phyloP scores from a whole-genome alignment of 2,113 vertebrate species.

The Sander vitreus region DNA sequence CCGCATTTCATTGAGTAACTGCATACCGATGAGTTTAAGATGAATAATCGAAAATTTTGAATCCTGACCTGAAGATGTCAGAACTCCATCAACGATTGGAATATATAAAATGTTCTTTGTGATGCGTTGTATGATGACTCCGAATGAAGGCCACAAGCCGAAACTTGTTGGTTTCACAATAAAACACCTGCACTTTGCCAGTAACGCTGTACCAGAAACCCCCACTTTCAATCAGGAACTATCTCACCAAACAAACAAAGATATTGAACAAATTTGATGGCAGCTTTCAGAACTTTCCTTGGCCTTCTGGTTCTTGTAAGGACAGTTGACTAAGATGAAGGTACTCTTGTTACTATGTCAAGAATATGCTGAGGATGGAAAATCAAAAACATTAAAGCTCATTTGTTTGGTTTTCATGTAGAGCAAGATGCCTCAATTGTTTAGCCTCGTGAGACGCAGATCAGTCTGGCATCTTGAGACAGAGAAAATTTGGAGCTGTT shows the following conservation, averaged over 20 bases:
- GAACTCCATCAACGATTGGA: too few species aligned
- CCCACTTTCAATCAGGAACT: not conserved
- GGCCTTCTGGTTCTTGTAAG: not conserved
- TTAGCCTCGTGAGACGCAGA: too few species aligned
- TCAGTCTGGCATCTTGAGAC: too few species aligned
- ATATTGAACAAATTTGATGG: not conserved
- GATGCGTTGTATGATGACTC: not conserved
- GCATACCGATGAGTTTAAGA: too few species aligned
- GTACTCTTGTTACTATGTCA: not conserved
- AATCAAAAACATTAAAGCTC: not conserved
- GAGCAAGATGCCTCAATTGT: conserved; percentile 3
- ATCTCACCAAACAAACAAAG: not conserved
- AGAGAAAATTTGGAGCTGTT: too few species aligned
- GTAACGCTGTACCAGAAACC: not conserved
- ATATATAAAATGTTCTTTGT: too few species aligned
- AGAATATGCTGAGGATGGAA: not conserved
- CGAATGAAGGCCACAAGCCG: not conserved
- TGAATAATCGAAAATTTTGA: too few species aligned
- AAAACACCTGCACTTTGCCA: not conserved
- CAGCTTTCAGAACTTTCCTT: not conserved
- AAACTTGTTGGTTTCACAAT: not conserved
- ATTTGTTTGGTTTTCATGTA: conserved; percentile 11
- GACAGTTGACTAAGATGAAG: not conserved
- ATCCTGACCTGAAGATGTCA: too few species aligned
- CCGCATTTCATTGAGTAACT: too few species aligned